phyloP scores from a whole-genome alignment of 2,113 vertebrate genomes.

The Perca fluviatilis region DNA sequence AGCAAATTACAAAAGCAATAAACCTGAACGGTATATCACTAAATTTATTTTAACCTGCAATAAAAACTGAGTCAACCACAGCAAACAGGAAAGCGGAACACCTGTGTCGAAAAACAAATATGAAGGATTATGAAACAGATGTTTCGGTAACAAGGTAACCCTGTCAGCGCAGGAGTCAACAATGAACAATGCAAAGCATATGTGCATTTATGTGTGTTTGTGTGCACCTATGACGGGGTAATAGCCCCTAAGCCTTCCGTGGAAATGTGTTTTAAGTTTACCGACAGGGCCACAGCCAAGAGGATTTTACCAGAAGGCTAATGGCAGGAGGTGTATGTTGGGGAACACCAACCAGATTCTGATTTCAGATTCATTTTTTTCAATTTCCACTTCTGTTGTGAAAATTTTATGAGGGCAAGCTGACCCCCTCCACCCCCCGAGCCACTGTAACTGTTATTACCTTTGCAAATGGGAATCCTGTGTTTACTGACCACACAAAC shows the following conservation, averaged over 20 bases:
- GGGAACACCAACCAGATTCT: slow-evolving; percentile 34
- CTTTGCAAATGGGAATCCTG: slow-evolving; percentile 60
- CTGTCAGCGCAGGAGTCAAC: slow-evolving; percentile 50
- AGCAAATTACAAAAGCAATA: not conserved
- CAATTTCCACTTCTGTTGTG: slow-evolving; percentile 27
- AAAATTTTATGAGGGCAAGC: not conserved
- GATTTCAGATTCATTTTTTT: slow-evolving; percentile 43
- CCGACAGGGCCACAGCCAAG: slow-evolving; percentile 23
- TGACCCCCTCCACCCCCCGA: not conserved
- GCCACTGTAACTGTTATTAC: slow-evolving; percentile 26
- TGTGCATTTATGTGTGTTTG: slow-evolving; percentile 30
- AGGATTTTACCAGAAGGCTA: slow-evolving; percentile 45
- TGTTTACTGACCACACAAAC: slow-evolving; percentile 77
- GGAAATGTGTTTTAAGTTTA: slow-evolving; percentile 67
- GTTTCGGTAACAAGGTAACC: slow-evolving; percentile 60
- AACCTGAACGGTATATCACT: not conserved
- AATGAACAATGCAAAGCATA: slow-evolving; percentile 28
- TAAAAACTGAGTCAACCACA: slow-evolving; percentile 52
- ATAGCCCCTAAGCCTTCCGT: slow-evolving; percentile 65
- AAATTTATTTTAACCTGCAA: slow-evolving; percentile 36
- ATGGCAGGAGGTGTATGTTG: not conserved
- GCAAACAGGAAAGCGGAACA: slow-evolving; percentile 70
- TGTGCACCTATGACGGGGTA: slow-evolving; percentile 29
- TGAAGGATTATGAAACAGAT: slow-evolving; percentile 73
- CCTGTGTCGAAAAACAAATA: slow-evolving; percentile 74